phyloP scores from a whole-genome alignment of 1,140 invertebrate genomes.

The Spodoptera litura region DNA sequence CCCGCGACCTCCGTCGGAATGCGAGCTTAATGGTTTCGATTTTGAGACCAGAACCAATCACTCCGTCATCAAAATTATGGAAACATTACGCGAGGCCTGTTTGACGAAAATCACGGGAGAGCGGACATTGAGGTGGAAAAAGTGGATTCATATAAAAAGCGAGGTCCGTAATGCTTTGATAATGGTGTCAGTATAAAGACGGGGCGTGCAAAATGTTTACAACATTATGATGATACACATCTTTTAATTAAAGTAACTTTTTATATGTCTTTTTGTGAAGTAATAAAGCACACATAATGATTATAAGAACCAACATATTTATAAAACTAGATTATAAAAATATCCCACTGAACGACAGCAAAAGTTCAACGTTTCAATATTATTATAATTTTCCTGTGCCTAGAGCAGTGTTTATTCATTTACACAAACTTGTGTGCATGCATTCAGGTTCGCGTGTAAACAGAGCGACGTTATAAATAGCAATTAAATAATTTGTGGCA shows the following conservation, averaged over 20 bases:
- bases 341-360: neutral
- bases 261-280: neutral
- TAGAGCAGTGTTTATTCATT: conserved; percentile 6
- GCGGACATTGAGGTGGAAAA: conserved; percentile 39
- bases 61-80: conserved; percentile 78
- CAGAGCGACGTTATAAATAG: conserved; percentile 67
- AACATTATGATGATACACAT: conserved; percentile 42
- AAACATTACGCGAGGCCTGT: conserved; percentile 60
- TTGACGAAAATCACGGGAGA: conserved; percentile 47
- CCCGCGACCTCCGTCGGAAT: conserved; percentile 63
- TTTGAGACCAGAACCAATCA: conserved; percentile 77
- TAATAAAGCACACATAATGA: neutral
- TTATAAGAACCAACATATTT: no score
- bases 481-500: conserved; percentile 82
- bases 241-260: conserved; percentile 38
- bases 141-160: conserved; percentile 48
- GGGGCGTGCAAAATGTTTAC: conserved; percentile 31
- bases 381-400: neutral
- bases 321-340: neutral
- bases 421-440: neutral
- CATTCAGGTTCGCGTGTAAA: conserved; percentile 62
- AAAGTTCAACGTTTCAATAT: neutral
- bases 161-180: conserved; percentile 32
- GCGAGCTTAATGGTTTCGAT: conserved; percentile 75
- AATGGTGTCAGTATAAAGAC: conserved; percentile 10